Evolutionary conservation across 2,888 invertebrate species (phyloP).

Genomic region (Serripes groenlandicus): DNA sequence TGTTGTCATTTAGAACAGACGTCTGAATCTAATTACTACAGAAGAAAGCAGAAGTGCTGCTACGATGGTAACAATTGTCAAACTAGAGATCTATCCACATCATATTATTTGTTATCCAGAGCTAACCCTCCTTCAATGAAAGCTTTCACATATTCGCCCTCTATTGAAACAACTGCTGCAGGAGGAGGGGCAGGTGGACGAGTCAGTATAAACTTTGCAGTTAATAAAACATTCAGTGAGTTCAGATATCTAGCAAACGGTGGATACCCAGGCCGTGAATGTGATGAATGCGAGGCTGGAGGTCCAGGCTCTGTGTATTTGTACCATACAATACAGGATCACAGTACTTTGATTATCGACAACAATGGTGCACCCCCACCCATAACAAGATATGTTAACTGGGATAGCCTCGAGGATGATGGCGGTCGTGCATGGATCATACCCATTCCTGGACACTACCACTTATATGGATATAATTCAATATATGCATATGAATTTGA

Average conservation of each 20-base stretch:
- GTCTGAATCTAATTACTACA: neutral
- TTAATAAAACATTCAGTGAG: conserved; percentile 77
- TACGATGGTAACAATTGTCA: neutral
- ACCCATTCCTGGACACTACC: conserved; percentile 75
- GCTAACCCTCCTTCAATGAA: neutral
- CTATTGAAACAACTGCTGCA: conserved; percentile 20
- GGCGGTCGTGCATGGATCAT: conserved; percentile 79
- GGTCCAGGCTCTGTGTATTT: conserved; percentile 79
- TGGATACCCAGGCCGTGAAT: conserved; percentile 64
- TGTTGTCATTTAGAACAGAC: conserved; percentile 35
- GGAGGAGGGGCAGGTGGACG: conserved; percentile 79
- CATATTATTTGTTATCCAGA: neutral
- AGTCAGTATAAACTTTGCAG: conserved; percentile 75
- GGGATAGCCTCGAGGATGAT: conserved; percentile 70
- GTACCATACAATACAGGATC: conserved; percentile 73
- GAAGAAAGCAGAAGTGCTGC: conserved; percentile 35
- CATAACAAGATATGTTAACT: conserved; percentile 71
- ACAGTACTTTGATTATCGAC: conserved; percentile 78
- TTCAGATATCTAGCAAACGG: conserved; percentile 79
- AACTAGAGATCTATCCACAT: neutral
- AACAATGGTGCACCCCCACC: conserved; percentile 74
- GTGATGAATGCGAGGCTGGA: conserved; percentile 72
- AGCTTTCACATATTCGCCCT: neutral
- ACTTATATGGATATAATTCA: conserved; percentile 60
- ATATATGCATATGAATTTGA: conserved; percentile 72